Conservation (phyloP, 2,888 invertebrate species). For the Thecophora atra region DNA sequence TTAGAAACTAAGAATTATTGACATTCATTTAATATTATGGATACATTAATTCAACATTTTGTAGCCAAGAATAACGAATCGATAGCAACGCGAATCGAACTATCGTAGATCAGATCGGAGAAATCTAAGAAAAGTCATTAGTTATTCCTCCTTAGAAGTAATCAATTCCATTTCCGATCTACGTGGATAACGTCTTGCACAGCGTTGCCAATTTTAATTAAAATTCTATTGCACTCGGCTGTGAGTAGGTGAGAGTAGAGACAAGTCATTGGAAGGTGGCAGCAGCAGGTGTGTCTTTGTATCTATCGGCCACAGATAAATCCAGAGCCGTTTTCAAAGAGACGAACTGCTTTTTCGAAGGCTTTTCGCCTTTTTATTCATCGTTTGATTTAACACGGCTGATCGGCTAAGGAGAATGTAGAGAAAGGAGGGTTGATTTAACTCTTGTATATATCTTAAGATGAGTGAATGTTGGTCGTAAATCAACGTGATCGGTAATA, state of each 20-base stretch:
- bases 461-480: too few relatives aligned
- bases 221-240: background rate
- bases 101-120: background rate
- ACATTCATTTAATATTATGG: background rate
- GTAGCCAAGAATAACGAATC: background rate
- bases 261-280: background rate
- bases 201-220: conserved; percentile 13
- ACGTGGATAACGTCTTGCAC: background rate
- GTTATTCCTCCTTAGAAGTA: background rate
- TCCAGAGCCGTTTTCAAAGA: background rate
- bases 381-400: too few relatives aligned
- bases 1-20: background rate
- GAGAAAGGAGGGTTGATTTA: too few relatives aligned
- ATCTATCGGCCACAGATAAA: background rate
- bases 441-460: too few relatives aligned
- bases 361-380: too few relatives aligned
- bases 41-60: background rate
- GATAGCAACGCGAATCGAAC: background rate
- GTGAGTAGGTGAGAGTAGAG: background rate
- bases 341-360: too few relatives aligned
- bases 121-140: background rate
- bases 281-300: background rate
- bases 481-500: too few relatives aligned
- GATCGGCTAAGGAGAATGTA: too few relatives aligned
- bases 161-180: conserved; percentile 11